Conservation (phyloP, 2,888 invertebrate species). For the Neoascia interrupta region DNA sequence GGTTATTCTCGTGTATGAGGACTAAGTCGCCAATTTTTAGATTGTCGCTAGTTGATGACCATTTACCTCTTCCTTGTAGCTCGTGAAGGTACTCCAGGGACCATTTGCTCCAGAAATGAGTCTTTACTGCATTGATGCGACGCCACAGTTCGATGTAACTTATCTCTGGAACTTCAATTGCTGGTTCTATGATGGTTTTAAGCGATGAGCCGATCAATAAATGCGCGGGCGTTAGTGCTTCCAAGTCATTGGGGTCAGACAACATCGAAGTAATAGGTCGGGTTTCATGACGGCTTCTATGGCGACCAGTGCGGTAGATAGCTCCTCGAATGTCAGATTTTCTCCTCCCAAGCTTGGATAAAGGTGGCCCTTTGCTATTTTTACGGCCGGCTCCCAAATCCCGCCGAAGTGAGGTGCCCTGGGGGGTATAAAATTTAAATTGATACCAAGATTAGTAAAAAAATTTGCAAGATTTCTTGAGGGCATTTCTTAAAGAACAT, state of each 20-base stretch:
- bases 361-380: not conserved
- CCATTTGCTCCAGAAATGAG: constrained; percentile 1
- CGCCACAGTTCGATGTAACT: too few species aligned
- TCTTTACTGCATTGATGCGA: constrained; percentile 36
- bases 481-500: not conserved
- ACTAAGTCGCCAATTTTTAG: too few species aligned
- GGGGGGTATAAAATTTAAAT: constrained; percentile 8
- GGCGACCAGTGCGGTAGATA: constrained; percentile 7
- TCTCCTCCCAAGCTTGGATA: constrained; percentile 3
- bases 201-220: constrained; percentile 9
- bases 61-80: constrained; percentile 7
- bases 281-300: constrained; percentile 5
- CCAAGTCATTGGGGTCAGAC: not conserved
- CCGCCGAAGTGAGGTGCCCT: too few species aligned
- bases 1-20: constrained; percentile 16
- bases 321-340: not conserved
- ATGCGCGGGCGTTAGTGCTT: constrained; percentile 1
- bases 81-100: constrained; percentile 19
- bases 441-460: not conserved
- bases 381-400: not conserved
- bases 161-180: too few species aligned
- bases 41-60: too few species aligned
- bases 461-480: not conserved
- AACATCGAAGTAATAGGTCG: constrained; percentile 1
- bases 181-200: constrained; percentile 15